Conservation (phyloP, 2,888 invertebrate species). For the Norana najaformis region DNA sequence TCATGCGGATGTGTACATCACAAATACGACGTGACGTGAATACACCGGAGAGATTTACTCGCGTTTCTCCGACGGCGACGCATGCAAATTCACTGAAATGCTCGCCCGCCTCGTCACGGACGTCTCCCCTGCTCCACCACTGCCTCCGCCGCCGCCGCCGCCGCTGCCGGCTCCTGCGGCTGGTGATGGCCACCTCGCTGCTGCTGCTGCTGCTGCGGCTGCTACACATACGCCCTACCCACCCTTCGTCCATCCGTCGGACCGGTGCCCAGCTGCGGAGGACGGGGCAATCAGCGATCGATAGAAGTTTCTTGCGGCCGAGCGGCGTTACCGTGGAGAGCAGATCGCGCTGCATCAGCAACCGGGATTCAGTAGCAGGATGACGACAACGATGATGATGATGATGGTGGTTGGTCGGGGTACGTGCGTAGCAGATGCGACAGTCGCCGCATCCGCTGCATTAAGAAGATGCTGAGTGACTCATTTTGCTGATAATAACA, state of each 20-base stretch:
- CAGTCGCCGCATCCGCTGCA: no score
- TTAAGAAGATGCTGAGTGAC: not conserved
- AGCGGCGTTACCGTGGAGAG: not conserved
- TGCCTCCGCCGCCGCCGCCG: not conserved
- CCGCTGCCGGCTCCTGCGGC: not conserved
- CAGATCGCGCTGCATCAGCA: conserved; percentile 13
- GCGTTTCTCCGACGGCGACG: not conserved
- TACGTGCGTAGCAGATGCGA: no score
- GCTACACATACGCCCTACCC: not conserved
- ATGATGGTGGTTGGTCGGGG: not conserved
- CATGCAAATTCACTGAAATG: conserved; percentile 2
- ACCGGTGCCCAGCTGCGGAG: not conserved
- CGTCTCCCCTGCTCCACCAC: not conserved
- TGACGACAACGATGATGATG: not conserved
- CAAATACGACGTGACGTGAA: conserved; percentile 26
- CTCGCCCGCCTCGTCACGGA: not conserved
- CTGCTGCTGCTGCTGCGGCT: not conserved
- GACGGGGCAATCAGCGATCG: not conserved
- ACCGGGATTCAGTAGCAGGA: not conserved
- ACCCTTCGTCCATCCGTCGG: not conserved
- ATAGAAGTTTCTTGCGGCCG: conserved; percentile 22
- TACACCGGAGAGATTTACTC: conserved; percentile 19
- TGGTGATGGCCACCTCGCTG: no score
- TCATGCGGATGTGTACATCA: conserved; percentile 25
- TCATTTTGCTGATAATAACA: not conserved